Evolutionary conservation across 1,140 invertebrate genomes (phyloP), one percentile per base, ranked within the genome.

Genomic region (Lepidurus packardi): DNA sequence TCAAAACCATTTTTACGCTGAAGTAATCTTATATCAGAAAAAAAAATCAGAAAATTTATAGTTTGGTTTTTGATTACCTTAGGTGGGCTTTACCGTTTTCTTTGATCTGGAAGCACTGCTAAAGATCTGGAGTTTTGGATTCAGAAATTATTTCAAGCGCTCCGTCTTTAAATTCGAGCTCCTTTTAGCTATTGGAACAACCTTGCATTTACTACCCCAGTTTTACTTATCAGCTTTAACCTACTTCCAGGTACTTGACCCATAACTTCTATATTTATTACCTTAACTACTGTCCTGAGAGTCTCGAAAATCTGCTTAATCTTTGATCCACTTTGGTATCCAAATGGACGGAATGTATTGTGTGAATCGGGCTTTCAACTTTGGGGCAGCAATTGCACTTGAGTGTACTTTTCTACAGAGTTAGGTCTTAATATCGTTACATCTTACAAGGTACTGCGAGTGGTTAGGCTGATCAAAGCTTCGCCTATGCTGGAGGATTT

Each of bases 401-500:
- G 34, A 34, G 34, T 34, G 34, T 34, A 34, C 34, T 34, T 34
- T 34, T 34, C 34, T 4, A 34, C 0, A 34, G 2, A 4, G 3
- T 34, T 34, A 34, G 34, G 34, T 34, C 34, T 34, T 79, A 75
- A 47, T 24, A 21, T n/a, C 25, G 41, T 34, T 53, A 79, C 41
- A 79, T 78, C 81, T 80, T 80, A 79, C 53, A 84, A 96, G 93
- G 96, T 99, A 47, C 86, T 99, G 43, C 88, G 98, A 73, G 92
- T 99, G 73, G 94, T 98, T 7, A 88, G 98, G 75, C 87, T 99
- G 0, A 98, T 99, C 25, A 99, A 99, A 88, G 97, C 98, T 0
- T 99, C 97, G 0, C 98, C 98, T 16, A 92, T 99, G 88, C 86
- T 99, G 74, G 98, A 99, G 87, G 98, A 99, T 81, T 99, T 99